phyloP scores from a whole-genome alignment of 2,888 invertebrate genomes.

The Pristionchus japonicus region DNA sequence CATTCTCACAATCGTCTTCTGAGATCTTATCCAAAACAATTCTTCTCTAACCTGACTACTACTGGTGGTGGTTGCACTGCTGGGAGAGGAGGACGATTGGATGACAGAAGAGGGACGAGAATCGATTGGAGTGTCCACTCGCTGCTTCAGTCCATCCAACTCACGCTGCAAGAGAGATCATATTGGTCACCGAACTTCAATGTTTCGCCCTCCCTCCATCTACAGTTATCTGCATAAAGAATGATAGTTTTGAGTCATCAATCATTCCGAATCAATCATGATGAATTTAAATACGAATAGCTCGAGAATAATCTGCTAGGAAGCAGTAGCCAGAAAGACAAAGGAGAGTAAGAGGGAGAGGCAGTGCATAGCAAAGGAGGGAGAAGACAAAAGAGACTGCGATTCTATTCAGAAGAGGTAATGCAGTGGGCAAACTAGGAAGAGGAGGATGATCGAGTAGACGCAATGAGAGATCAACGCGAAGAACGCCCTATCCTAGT shows the following conservation, averaged over 20 bases:
- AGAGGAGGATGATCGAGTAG: neutral
- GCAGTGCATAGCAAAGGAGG: neutral
- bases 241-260: too few species aligned
- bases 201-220: too few species aligned
- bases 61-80: neutral
- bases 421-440: neutral
- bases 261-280: neutral
- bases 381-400: neutral
- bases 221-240: too few species aligned
- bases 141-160: conserved; percentile 31
- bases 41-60: neutral
- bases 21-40: too few species aligned
- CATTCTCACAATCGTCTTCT: neutral
- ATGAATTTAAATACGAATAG: too few species aligned
- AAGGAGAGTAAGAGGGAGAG: neutral
- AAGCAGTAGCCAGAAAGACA: neutral
- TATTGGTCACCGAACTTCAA: too few species aligned
- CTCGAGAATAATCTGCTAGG: too few species aligned
- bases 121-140: neutral
- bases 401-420: neutral
- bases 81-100: neutral
- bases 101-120: neutral
- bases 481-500: neutral
- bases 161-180: conserved; percentile 37
- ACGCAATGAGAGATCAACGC: neutral